Conservation (phyloP, 2,113 vertebrate species). For the Cranoglanis bouderius region DNA sequence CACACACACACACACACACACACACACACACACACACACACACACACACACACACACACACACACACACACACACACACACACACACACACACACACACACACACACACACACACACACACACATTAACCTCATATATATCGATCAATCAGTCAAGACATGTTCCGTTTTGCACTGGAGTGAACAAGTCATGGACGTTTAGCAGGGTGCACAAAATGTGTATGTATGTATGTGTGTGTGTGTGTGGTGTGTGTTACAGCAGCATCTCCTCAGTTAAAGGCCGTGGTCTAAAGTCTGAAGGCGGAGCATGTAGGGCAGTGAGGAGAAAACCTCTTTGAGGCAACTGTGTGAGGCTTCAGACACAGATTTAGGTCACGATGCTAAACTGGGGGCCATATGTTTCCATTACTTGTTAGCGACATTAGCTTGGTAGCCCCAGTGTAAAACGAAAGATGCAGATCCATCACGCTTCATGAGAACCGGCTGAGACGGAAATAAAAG, state of each 20-base stretch:
- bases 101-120: not conserved
- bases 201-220: not conserved
- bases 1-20: not conserved
- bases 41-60: not conserved
- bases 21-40: not conserved
- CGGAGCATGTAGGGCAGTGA: not conserved
- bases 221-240: not conserved
- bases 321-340: too few species aligned
- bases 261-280: too few species aligned
- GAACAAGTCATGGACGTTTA: not conserved
- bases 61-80: too few species aligned
- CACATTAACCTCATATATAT: not conserved
- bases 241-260: too few species aligned
- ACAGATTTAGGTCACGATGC: too few species aligned
- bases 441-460: not conserved
- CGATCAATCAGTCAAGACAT: not conserved
- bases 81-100: conserved; percentile 28
- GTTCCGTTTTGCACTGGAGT: not conserved
- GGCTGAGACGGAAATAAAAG: not conserved
- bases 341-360: not conserved
- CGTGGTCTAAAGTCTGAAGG: not conserved
- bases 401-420: not conserved
- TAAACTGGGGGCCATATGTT: too few species aligned
- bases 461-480: too few species aligned
- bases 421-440: not conserved